These are phyloP conservation scores for Cichladusa arquata DNA, from an alignment of 2,113 vertebrate species.

Conservation along the genomic window DNA sequence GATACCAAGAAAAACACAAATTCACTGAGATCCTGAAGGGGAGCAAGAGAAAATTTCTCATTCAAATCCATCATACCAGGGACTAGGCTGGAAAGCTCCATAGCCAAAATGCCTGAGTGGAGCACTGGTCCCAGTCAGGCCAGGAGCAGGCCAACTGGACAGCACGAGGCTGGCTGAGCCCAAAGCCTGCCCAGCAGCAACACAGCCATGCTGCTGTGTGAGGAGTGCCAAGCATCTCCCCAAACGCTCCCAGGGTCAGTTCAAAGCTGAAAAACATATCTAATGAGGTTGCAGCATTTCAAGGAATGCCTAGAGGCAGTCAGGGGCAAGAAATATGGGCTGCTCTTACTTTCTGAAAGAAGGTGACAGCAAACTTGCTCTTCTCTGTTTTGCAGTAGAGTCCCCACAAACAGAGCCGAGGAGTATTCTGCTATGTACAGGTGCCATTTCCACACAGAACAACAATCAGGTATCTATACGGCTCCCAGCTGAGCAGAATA, in stretches of 20 bases:
- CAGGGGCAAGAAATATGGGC: neutral
- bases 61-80: neutral
- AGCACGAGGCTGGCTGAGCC: fast-evolving
- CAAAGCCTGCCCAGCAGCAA: fast-evolving
- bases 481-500: neutral
- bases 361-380: neutral
- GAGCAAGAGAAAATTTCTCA: neutral
- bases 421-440: neutral
- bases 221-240: neutral
- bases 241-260: neutral
- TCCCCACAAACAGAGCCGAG: neutral
- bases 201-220: fast-evolving
- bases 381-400: neutral
- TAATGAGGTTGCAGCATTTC: neutral
- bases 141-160: neutral
- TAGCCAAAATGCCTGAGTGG: fast-evolving
- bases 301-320: neutral
- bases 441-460: neutral
- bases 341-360: neutral
- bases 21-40: fast-evolving
- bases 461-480: neutral
- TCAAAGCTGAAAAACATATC: neutral
- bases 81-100: neutral
- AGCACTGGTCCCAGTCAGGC: neutral
- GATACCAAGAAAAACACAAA: neutral